A percentile compares a stretch with the other conserved stretches of the same genome.
Conservation (phyloP, 1,140 invertebrate genomes). For the Anthonomus grandis region DNA sequence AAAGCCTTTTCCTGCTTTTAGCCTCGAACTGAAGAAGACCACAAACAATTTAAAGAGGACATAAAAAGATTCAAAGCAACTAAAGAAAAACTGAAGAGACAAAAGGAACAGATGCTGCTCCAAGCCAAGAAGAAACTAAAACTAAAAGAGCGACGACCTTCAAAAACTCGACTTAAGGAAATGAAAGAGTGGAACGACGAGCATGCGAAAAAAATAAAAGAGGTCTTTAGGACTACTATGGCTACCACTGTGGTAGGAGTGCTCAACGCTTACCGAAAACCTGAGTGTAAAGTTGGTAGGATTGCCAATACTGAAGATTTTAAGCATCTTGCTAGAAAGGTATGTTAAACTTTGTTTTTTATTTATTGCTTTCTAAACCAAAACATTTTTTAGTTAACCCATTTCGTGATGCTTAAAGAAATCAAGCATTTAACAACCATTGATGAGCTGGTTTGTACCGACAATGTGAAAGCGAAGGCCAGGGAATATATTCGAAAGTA, state of each 20-base stretch:
- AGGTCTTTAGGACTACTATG: constrained; percentile 85
- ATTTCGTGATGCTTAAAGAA: constrained; percentile 96
- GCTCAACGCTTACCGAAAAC: constrained; percentile 84
- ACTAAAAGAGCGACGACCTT: constrained; percentile 14
- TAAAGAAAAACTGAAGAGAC: constrained; percentile 70
- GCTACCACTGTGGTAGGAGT: constrained; percentile 85
- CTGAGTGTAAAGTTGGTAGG: constrained; percentile 77
- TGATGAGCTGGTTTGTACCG: constrained; percentile 84
- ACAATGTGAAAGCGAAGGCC: constrained; percentile 90
- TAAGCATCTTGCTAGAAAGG: constrained; percentile 93
- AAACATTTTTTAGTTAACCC: constrained; percentile 74
- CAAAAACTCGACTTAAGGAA: constrained; percentile 41
- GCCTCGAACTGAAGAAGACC: constrained; percentile 75
- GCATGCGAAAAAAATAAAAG: constrained; percentile 71
- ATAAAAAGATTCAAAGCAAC: constrained; percentile 68
- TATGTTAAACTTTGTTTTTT: constrained; percentile 47
- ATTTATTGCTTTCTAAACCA: not conserved
- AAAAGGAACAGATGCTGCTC: constrained; percentile 58
- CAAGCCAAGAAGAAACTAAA: constrained; percentile 41
- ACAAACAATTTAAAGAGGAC: constrained; percentile 63
- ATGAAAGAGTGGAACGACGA: constrained; percentile 51
- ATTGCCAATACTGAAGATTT: constrained; percentile 92
- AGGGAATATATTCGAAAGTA: constrained; percentile 94
- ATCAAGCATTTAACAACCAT: constrained; percentile 86
- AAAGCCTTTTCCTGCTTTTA: too few species aligned